Base-by-base conservation (phyloP, 2,888 invertebrate species). In the Hirtodrosophila duncani region DNA sequence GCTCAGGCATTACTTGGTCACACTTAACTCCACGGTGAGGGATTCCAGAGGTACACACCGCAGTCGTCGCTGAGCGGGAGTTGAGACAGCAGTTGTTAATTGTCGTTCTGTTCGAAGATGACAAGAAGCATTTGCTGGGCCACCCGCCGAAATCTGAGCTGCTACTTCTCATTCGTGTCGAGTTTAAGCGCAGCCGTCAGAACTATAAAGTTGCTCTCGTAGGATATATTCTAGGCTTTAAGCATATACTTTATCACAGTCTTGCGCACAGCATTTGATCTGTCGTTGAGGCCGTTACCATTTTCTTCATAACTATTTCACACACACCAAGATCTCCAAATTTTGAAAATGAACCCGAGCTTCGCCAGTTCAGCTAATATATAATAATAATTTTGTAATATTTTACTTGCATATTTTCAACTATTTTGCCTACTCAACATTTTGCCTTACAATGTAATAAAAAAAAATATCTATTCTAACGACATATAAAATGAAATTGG, bases 111-210 rank as follows among this genome's bases (percentile, higher is more conserved):
- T 88, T 89, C 88, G 56, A 92, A 90, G 49, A 92, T 85, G 7
- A 87, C 87, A 1, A 86, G 75, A 6, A 92, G 82, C 29, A 90
- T 88, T 56, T 88, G 84, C 53, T 88, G 87, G n/a, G 89, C 88
- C 11, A 89, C 88, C 36, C 89, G 88, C 0, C 88, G 85, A 21
- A 90, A 90, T 49, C 89, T 89, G 62, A 91, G 89, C 10, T 91
- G 89, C 82, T 92, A 92, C 1, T 89, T 88, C 26, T 89, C 88
- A 38, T 88, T 89, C 41, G 89, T 89, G 83, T 95, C 94, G 26
- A 94, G 88, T 70, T 95, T 91, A 14, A 96, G 88, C 2, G 92
- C 92, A 52, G 91, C 90, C 37, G 95, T 88, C n/a, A 97, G 87
- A 3, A 90, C 88, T 9, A 94, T 87, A 29, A 92, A 91, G 69